phyloP scores from a whole-genome alignment of 2,797 vertebrate genomes.

The Sciaenops ocellatus region DNA sequence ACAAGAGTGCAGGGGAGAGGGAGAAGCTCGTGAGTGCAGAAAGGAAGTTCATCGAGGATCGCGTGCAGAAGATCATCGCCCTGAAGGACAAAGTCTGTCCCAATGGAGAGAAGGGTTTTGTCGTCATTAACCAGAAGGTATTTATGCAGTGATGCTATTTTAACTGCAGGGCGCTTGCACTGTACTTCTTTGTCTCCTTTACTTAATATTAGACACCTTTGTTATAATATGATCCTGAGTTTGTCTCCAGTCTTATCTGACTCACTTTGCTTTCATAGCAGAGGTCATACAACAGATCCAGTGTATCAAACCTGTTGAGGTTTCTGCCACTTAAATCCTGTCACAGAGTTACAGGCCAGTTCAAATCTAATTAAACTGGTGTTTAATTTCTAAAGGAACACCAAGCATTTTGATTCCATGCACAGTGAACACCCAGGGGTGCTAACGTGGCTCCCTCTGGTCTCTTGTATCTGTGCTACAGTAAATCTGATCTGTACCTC shows the following conservation, averaged over 20 bases:
- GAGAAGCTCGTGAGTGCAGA: constrained; percentile 97
- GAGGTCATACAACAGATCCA: too few species aligned
- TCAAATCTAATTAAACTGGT: neutral
- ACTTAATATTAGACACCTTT: too few species aligned
- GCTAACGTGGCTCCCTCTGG: constrained; percentile 77
- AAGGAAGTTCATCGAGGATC: constrained; percentile 97
- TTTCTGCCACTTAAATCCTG: neutral
- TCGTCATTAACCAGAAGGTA: constrained; percentile 99
- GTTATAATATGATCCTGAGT: too few species aligned
- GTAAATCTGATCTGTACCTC: constrained; percentile 88
- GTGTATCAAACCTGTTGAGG: too few species aligned
- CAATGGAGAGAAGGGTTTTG: constrained; percentile 92
- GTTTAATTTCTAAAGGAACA: neutral
- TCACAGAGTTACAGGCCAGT: neutral
- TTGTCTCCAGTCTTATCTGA: too few species aligned
- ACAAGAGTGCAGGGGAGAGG: constrained; percentile 95
- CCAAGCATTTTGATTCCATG: constrained; percentile 7
- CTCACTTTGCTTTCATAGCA: neutral
- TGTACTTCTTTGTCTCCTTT: neutral
- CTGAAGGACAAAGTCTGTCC: constrained; percentile 92
- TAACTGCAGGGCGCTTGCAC: neutral
- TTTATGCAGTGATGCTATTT: neutral
- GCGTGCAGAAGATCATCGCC: constrained; percentile 94
- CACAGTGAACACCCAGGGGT: constrained; percentile 80
- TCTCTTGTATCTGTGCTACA: constrained; percentile 87